Evolutionary conservation across 2,797 vertebrate species (phyloP), one percentile per base, ranked within the genome.

Genomic region (Pangasius djambal): DNA sequence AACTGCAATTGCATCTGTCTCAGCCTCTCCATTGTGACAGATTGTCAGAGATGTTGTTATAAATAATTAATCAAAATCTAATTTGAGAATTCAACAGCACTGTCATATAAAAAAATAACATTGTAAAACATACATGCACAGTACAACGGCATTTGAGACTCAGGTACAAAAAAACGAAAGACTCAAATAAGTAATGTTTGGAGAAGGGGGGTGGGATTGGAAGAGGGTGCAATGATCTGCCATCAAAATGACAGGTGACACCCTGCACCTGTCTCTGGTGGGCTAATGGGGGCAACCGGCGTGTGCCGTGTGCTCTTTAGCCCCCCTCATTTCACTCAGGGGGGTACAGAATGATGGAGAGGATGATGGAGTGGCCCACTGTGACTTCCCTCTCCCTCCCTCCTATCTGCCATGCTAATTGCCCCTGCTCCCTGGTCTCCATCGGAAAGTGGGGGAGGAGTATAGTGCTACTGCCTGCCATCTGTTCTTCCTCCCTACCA

Each of bases 331-430:
- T 67, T 70, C 50, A 40, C 87, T 61, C 16, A 48, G 61, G 37
- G 69, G 75, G 79, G 83, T 82, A 87, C 31, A 67, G 70, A 82
- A 90, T 94, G 94, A 94, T 94, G 92, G 92, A 88, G 44, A 77
- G 79, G 75, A 90, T 94, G 94, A 94, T 94, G 91, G 92, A 94
- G 93, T 91, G 89, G 87, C 92, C 91, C 92, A 93, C 89, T 16
- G 87, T 93, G 91, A 91, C 92, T 90, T 87, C 87, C 57, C 83
- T 3, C 70, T 37, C 70, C 25, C 89, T 90, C 92, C 90, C 90
- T 91, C 91, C 82, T 92, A 86, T 87, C 88, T 89, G 85, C 90
- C 90, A 52, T 28, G 74, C 93, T 96, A 96, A 96, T 96, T 96
- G 93, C 95, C 93, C 91, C 91, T 89, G 91, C 93, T 95, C 94